Evolutionary conservation across 2,797 vertebrate genomes (phyloP), one percentile per base, ranked within the genome.

Genomic region (Spinus olivaceus): DNA sequence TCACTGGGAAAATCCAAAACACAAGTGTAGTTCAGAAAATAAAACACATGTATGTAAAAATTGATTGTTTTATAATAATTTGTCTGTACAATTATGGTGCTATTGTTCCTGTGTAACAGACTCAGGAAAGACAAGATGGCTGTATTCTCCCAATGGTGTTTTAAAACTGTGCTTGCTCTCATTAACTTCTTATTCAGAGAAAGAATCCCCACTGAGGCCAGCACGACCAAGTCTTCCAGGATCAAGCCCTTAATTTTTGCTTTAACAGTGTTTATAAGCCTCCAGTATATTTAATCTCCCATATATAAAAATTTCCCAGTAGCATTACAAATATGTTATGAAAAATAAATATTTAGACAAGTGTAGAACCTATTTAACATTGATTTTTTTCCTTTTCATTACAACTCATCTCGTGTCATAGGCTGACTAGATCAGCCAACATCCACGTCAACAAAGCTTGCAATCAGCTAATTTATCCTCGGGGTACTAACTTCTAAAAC

Each of bases 281-380:
- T 81, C 42, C 46, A 67, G 59, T 86, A 41, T 74, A 89, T 96
- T 95, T 88, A 77, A 84, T 89, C 85, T 92, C 60, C 73, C 42
- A 2, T 81, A 91, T 65, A 90, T 89, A 92, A 92, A 90, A 86
- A 64, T 78, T 96, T 92, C 87, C 90, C 85, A 90, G 39, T 67
- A 70, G 57, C 64, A 92, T 66, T 86, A 64, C 50, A 95, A 94
- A 92, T 86, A 70, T 47, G 80, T 86, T 74, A 89, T 86, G 88
- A 90, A 94, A 97, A 96, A 96, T 86, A 96, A 95, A 94, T 96
- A 95, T 95, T 96, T 95, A 94, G 95, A 86, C 80, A 94, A 94
- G 82, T 84, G 83, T 83, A 79, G 70, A 90, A 81, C 39, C n/a
- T 86, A 92, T 92, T 96, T 95, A 96, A 92, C 88, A 90, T 84